Percentiles rank a stretch among this genome's conserved stretches.
Conservation (phyloP, 2,888 invertebrate genomes). For the Ptychoptera albimana region DNA sequence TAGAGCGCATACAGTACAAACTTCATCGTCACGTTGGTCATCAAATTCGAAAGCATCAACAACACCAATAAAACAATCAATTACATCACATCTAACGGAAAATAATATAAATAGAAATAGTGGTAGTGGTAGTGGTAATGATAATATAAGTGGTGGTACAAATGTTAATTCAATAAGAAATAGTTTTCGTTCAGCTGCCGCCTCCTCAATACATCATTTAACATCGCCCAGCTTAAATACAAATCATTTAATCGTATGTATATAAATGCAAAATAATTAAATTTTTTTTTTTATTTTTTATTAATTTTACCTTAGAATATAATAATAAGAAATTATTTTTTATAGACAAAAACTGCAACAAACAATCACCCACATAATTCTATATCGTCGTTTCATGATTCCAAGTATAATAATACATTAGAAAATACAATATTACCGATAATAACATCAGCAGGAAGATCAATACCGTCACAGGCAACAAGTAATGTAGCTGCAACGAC, state of each 20-base stretch:
- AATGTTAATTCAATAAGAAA: neutral
- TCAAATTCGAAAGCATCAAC: conserved; percentile 10
- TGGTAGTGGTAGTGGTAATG: conserved; percentile 1
- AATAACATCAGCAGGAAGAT: too few species aligned
- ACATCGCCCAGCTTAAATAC: neutral
- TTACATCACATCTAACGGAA: conserved; percentile 1
- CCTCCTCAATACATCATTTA: neutral
- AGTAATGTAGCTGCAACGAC: conserved; percentile 17
- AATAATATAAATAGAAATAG: conserved; percentile 1
- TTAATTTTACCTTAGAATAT: neutral
- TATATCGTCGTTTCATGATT: too few species aligned
- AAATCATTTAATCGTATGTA: neutral
- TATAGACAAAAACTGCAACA: too few species aligned
- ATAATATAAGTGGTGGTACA: neutral
- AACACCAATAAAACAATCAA: conserved; percentile 8
- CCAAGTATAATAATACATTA: too few species aligned
- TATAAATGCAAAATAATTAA: neutral
- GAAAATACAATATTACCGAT: too few species aligned
- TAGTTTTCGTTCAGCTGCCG: neutral
- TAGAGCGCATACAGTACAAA: conserved; percentile 38
- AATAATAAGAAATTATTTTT: too few species aligned
- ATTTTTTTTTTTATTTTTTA: neutral
- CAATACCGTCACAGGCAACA: too few species aligned
- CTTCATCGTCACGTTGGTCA: conserved; percentile 26
- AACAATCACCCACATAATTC: too few species aligned